Percentiles rank a stretch among this genome's conserved stretches.
Evolutionary conservation across 2,113 vertebrate genomes (phyloP).

Genomic region (Cavia aperea): DNA sequence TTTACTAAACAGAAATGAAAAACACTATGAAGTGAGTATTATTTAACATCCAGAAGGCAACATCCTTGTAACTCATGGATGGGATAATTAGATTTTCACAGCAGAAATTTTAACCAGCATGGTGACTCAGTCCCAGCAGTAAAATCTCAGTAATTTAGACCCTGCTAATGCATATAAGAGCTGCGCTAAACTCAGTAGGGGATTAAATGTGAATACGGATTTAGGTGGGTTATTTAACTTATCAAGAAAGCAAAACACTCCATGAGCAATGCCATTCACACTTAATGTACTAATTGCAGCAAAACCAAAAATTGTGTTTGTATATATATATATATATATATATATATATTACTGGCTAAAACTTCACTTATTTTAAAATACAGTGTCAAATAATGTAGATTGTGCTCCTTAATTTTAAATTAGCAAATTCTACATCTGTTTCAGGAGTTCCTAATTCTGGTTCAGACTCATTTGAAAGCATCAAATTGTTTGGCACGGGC

Average conservation of each 20-base stretch:
- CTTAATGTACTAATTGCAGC: conserved; percentile 42
- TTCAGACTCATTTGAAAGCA: not conserved
- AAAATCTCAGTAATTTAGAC: conserved; percentile 51
- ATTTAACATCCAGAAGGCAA: conserved; percentile 24
- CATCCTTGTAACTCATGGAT: not conserved
- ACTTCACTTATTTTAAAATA: conserved; percentile 15
- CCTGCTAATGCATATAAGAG: not conserved
- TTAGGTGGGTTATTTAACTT: conserved; percentile 21
- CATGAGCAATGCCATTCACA: conserved; percentile 1
- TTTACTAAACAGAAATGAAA: conserved; percentile 19
- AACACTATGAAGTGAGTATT: not conserved
- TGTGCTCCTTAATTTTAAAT: not conserved
- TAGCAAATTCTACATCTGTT: not conserved
- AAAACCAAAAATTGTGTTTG: not conserved
- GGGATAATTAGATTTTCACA: conserved; percentile 29
- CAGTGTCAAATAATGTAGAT: not conserved
- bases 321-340: too few relatives aligned
- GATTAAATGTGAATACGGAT: conserved; percentile 46
- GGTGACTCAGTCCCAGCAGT: not conserved
- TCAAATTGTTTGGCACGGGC: not conserved
- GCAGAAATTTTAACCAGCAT: conserved; percentile 5
- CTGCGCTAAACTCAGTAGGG: conserved; percentile 13
- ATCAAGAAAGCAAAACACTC: conserved; percentile 25
- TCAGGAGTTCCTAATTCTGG: not conserved
- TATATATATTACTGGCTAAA: not conserved